phyloP scores from a whole-genome alignment of 2,888 invertebrate genomes.

The Eupithecia vulgata region DNA sequence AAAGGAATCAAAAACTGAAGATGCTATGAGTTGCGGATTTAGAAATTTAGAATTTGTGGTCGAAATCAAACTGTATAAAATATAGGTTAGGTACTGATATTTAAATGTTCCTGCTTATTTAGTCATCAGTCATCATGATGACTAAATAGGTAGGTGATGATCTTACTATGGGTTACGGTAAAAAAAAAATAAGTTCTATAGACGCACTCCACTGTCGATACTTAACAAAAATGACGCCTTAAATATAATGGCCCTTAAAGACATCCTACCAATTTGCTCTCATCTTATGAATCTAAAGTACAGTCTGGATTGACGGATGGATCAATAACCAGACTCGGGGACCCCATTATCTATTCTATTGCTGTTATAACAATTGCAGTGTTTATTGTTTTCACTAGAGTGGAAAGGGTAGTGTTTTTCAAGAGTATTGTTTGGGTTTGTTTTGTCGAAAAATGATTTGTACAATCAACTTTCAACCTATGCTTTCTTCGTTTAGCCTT shows the following conservation, averaged over 20 bases:
- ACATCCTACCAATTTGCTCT: slow-evolving; percentile 5
- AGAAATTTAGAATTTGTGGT: not conserved
- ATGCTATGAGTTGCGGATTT: not conserved
- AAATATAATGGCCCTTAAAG: not conserved
- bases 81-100: not conserved
- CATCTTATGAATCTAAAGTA: slow-evolving; percentile 9
- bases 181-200: not conserved
- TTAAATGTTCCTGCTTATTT: not conserved
- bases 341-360: not conserved
- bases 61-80: slow-evolving; percentile 5
- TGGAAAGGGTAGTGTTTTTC: not conserved
- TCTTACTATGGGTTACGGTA: not conserved
- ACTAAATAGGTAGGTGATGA: no score
- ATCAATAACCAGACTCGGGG: not conserved
- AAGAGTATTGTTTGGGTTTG: not conserved
- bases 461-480: not conserved
- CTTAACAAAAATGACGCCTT: not conserved
- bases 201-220: not conserved
- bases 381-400: slow-evolving; percentile 1
- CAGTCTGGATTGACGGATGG: slow-evolving; percentile 1
- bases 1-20: not conserved
- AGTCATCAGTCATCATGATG: no score
- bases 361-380: slow-evolving; percentile 1
- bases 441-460: not conserved
- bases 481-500: not conserved